phyloP scores from a whole-genome alignment of 2,888 invertebrate species.

The Apamea epomidion region DNA sequence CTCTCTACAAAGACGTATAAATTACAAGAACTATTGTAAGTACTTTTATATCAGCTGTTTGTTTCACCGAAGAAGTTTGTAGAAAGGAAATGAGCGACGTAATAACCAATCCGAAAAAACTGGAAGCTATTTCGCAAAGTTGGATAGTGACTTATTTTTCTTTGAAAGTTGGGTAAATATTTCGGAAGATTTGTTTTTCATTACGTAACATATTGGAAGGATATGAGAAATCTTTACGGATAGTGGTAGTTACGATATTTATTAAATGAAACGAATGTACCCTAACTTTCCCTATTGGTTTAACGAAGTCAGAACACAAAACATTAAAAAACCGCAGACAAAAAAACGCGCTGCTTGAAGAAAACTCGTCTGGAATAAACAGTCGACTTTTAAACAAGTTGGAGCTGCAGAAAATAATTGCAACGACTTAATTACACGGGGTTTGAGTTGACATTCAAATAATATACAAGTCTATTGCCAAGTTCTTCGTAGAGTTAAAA shows the following conservation, averaged over 20 bases:
- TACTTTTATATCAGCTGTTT: conserved; percentile 29
- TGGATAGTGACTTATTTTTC: conserved; percentile 10
- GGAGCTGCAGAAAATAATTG: conserved; percentile 42
- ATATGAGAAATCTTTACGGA: background rate
- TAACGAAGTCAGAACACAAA: conserved; percentile 30
- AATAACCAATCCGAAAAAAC: conserved; percentile 19
- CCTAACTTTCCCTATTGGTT: background rate
- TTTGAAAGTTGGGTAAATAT: background rate
- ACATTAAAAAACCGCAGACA: conserved; percentile 23
- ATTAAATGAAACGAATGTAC: background rate
- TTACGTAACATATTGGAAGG: background rate
- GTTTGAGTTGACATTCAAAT: conserved; percentile 46
- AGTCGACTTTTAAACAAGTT: conserved; percentile 39
- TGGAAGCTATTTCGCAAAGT: conserved; percentile 17
- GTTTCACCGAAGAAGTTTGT: conserved; percentile 15
- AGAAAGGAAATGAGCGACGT: background rate
- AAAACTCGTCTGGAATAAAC: conserved; percentile 50
- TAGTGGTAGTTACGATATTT: background rate
- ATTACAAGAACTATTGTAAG: conserved; percentile 22
- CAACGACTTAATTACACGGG: conserved; percentile 50
- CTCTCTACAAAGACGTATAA: conserved; percentile 28
- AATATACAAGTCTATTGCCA: conserved; percentile 28
- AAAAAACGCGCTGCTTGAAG: conserved; percentile 43
- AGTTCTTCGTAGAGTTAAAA: conserved; percentile 15
- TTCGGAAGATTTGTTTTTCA: conserved; percentile 11